Percentiles rank a stretch among this genome's conserved stretches.
Evolutionary conservation across 2,113 vertebrate species (phyloP).

Genomic region (Thalassoma bifasciatum): DNA sequence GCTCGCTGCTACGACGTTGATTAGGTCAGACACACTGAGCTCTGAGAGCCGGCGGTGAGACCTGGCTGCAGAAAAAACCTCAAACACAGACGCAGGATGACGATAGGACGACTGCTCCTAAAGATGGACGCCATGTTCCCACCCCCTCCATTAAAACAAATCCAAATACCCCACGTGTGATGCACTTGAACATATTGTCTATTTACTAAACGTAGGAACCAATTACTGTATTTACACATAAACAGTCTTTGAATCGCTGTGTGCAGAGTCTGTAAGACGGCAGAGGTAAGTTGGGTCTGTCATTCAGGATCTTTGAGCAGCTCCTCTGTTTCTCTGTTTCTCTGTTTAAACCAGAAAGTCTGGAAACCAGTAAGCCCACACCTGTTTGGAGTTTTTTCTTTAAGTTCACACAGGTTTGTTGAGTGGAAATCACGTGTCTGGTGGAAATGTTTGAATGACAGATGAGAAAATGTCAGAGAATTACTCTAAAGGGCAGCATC

Average conservation of each 20-base stretch:
- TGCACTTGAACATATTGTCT: too few species aligned
- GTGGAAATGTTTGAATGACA: slow-evolving; percentile 4
- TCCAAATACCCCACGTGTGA: too few species aligned
- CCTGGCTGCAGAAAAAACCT: neutral
- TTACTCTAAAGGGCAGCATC: slow-evolving; percentile 63
- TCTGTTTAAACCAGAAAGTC: slow-evolving; percentile 1
- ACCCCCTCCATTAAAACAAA: too few species aligned
- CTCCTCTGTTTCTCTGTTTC: neutral
- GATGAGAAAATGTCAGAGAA: slow-evolving; percentile 30
- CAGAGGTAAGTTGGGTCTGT: too few species aligned
- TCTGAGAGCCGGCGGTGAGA: neutral
- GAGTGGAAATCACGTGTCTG: neutral
- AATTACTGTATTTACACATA: too few species aligned
- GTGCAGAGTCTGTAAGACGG: too few species aligned
- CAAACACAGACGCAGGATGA: neutral
- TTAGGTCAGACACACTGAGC: slow-evolving; percentile 32
- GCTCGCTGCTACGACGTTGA: slow-evolving; percentile 19
- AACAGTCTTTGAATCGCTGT: neutral
- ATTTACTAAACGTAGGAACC: too few species aligned
- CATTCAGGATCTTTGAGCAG: too few species aligned
- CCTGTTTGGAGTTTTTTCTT: neutral
- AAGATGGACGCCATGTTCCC: too few species aligned
- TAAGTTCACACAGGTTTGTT: slow-evolving; percentile 7
- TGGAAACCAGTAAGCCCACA: neutral
- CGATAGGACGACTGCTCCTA: too few species aligned